Evolutionary conservation across 1,140 invertebrate genomes (phyloP).

Genomic region (Heliothis subflexa): DNA sequence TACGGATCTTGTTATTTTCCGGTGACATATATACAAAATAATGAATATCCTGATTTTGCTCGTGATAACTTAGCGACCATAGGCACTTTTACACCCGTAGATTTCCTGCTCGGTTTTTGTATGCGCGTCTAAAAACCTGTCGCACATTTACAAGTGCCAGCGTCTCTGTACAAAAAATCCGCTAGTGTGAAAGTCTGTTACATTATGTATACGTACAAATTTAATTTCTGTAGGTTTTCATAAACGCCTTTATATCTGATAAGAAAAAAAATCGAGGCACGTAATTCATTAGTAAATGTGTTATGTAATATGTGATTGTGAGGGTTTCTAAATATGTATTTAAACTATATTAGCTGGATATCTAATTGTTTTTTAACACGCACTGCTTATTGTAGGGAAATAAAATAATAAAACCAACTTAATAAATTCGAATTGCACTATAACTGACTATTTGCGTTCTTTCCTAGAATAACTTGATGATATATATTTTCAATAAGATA

Average conservation of each 20-base stretch:
- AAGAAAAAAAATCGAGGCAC: conserved; percentile 44
- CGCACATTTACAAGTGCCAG: too few relatives aligned
- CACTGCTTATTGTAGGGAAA: neutral
- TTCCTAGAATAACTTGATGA: too few relatives aligned
- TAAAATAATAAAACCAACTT: too few relatives aligned
- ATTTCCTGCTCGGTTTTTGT: too few relatives aligned
- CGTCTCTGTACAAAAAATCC: too few relatives aligned
- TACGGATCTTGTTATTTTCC: too few relatives aligned
- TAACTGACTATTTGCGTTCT: too few relatives aligned
- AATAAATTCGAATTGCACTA: too few relatives aligned
- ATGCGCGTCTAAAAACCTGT: too few relatives aligned
- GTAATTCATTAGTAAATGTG: conserved; percentile 50
- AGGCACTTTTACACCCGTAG: too few relatives aligned
- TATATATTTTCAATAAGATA: too few relatives aligned
- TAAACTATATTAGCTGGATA: conserved; percentile 38
- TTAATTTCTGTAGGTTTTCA: conserved; percentile 40
- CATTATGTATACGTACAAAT: conserved; percentile 28
- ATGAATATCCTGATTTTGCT: neutral
- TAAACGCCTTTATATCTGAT: conserved; percentile 44
- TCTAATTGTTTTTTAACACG: neutral
- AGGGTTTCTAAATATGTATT: conserved; percentile 33
- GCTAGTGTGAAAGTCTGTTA: neutral
- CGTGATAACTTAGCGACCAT: neutral
- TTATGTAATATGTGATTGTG: conserved; percentile 42
- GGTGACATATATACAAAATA: too few relatives aligned